phyloP scores from a whole-genome alignment of 2,888 invertebrate genomes.

The Stratiomys singularior region DNA sequence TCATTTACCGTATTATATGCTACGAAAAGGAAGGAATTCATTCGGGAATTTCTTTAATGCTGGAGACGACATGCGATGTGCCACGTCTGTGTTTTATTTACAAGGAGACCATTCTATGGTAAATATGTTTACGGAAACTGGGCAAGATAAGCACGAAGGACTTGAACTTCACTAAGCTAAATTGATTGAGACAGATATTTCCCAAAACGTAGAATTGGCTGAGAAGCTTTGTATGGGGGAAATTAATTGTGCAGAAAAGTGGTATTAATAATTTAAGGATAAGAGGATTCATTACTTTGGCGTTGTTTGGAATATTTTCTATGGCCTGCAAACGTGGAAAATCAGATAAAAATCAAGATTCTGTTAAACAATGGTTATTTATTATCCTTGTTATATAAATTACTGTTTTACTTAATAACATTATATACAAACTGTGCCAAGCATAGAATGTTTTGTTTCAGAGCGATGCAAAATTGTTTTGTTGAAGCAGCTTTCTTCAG shows the following conservation, averaged over 20 bases:
- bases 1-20: slow-evolving; percentile 43
- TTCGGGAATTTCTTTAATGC: slow-evolving; percentile 21
- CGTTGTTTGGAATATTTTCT: too few species aligned
- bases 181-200: slow-evolving; percentile 33
- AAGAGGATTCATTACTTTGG: not conserved
- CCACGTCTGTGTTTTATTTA: not conserved
- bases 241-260: slow-evolving; percentile 24
- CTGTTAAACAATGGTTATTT: too few species aligned
- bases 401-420: too few species aligned
- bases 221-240: slow-evolving; percentile 3
- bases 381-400: too few species aligned
- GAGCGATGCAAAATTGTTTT: too few species aligned
- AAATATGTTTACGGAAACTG: slow-evolving; percentile 40
- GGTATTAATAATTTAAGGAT: not conserved
- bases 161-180: slow-evolving; percentile 25
- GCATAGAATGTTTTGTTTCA: too few species aligned
- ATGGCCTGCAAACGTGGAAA: not conserved
- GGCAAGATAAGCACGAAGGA: slow-evolving; percentile 26
- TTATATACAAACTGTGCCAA: too few species aligned
- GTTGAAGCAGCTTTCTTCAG: too few species aligned
- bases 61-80: not conserved
- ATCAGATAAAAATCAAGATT: too few species aligned
- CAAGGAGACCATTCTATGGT: not conserved
- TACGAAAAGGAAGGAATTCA: slow-evolving; percentile 18
- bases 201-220: not conserved